Evolutionary conservation across 2,797 vertebrate genomes (phyloP).

Genomic region (Pseudopleuronectes americanus): DNA sequence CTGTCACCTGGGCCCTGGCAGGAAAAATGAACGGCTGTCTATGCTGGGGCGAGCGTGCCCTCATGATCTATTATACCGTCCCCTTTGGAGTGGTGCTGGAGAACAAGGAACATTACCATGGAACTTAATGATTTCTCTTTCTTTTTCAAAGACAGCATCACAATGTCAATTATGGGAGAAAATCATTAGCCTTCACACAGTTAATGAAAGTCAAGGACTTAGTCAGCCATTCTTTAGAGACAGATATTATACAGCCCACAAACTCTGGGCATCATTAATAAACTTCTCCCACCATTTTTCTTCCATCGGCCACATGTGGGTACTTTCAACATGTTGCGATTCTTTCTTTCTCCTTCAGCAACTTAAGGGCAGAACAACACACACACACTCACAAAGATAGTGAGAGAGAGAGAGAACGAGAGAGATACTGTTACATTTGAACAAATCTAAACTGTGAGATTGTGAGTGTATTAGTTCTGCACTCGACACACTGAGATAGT

Average conservation of each 20-base stretch:
- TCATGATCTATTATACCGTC: conserved; percentile 67
- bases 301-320: conserved; percentile 52
- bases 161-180: conserved; percentile 62
- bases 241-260: conserved; percentile 65
- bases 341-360: conserved; percentile 57
- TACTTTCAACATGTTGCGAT: conserved; percentile 50
- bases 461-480: conserved; percentile 18
- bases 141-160: conserved; percentile 62
- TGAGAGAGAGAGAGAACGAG: too few species aligned
- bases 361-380: conserved; percentile 28
- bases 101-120: conserved; percentile 67
- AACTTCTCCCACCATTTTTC: conserved; percentile 39
- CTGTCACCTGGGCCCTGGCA: conserved; percentile 68
- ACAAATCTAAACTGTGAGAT: conserved; percentile 3
- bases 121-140: conserved; percentile 72
- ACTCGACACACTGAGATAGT: conserved; percentile 8
- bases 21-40: conserved; percentile 63
- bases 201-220: conserved; percentile 84
- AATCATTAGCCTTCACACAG: conserved; percentile 77
- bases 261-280: conserved; percentile 71
- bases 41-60: conserved; percentile 42
- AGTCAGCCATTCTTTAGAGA: conserved; percentile 74
- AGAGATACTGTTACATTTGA: neutral
- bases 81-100: conserved; percentile 54
- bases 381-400: neutral